Evolutionary conservation across 1,140 invertebrate species (phyloP).

Genomic region (Acromyrmex charruanus): DNA sequence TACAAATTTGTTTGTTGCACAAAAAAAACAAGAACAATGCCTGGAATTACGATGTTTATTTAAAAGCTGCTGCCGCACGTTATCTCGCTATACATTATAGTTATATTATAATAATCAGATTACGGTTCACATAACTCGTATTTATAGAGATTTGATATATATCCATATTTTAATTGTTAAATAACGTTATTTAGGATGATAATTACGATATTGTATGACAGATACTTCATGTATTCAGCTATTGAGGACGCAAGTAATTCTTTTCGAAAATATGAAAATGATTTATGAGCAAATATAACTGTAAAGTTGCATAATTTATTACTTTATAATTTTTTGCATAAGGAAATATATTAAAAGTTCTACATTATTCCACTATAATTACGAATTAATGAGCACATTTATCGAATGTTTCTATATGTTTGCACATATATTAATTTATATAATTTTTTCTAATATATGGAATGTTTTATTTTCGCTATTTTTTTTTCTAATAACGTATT

Average conservation of each 20-base stretch:
- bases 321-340: neutral
- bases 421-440: neutral
- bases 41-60: neutral
- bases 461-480: neutral
- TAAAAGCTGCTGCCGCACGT: neutral
- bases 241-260: neutral
- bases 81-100: neutral
- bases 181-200: neutral
- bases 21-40: neutral
- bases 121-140: neutral
- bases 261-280: neutral
- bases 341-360: slow-evolving; percentile 10
- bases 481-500: neutral
- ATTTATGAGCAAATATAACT: slow-evolving; percentile 2
- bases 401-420: neutral
- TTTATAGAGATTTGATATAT: neutral
- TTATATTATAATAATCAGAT: neutral
- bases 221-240: neutral
- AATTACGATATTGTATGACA: neutral
- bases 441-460: neutral
- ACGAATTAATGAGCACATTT: neutral
- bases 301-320: slow-evolving; percentile 16
- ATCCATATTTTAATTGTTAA: slow-evolving; percentile 1
- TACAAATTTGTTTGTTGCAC: neutral
- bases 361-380: neutral